Conservation (phyloP, 1,140 invertebrate genomes). For the Zaprionus vittiger region DNA sequence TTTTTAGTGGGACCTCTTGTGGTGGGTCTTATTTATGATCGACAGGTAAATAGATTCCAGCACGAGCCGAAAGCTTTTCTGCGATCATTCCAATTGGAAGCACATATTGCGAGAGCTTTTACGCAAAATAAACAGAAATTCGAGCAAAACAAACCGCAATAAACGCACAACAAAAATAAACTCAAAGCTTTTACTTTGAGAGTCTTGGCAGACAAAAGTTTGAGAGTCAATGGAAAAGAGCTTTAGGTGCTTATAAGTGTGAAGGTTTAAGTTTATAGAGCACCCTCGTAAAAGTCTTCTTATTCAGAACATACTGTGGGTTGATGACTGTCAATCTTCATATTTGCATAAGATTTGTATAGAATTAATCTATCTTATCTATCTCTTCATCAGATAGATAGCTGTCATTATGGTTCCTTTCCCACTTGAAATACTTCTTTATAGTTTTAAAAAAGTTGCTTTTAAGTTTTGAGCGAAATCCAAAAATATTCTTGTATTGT, state of each 20-base stretch:
- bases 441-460: neutral
- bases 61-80: slow-evolving; percentile 45
- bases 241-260: neutral
- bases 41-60: slow-evolving; percentile 37
- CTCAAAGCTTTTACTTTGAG: slow-evolving; percentile 13
- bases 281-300: too few species aligned
- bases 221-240: slow-evolving; percentile 14
- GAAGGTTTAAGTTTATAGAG: neutral
- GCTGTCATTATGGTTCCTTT: too few species aligned
- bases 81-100: slow-evolving; percentile 27
- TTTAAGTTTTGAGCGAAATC: slow-evolving; percentile 68
- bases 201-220: neutral
- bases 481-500: slow-evolving; percentile 73
- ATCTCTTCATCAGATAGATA: too few species aligned
- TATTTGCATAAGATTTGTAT: too few species aligned
- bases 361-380: neutral
- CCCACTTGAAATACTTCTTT: too few species aligned
- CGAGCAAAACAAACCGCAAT: slow-evolving; percentile 59
- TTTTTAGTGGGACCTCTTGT: neutral
- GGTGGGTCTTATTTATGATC: slow-evolving; percentile 26
- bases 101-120: slow-evolving; percentile 18
- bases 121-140: slow-evolving; percentile 63
- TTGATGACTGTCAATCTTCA: too few species aligned
- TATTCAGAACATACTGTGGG: too few species aligned
- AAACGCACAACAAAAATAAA: slow-evolving; percentile 14